A percentile compares a stretch with the other conserved stretches of the same genome.
Conservation (phyloP, 2,888 invertebrate species). For the Drosophila merina region DNA sequence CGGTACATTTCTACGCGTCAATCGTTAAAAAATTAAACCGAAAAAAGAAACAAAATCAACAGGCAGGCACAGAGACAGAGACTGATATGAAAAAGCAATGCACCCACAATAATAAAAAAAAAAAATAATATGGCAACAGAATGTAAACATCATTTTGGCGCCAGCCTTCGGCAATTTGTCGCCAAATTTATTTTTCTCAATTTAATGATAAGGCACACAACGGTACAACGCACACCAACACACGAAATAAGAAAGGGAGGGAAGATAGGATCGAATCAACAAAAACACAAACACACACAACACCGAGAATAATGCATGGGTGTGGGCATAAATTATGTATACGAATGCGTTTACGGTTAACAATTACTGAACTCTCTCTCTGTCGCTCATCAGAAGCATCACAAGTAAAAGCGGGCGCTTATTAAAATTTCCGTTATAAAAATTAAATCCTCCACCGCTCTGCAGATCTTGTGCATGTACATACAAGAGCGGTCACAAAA, state of each 20-base stretch:
- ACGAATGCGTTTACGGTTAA: conserved; percentile 44
- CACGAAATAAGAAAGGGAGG: neutral
- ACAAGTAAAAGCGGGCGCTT: conserved; percentile 18
- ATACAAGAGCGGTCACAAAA: neutral
- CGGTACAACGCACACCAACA: conserved; percentile 1
- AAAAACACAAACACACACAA: conserved; percentile 2
- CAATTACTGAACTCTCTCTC: conserved; percentile 26
- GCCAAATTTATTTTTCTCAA: conserved; percentile 50
- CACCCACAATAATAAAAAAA: conserved; percentile 4
- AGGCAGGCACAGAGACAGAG: conserved; percentile 11
- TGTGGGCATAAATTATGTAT: conserved; percentile 21
- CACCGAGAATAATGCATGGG: conserved; percentile 4
- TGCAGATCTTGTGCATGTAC: conserved; percentile 14
- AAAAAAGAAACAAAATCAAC: conserved; percentile 11
- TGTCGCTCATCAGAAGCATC: conserved; percentile 9
- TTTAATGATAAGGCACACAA: conserved; percentile 48
- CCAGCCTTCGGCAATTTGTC: conserved; percentile 61
- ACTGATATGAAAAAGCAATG: conserved; percentile 11
- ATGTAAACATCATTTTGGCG: conserved; percentile 40
- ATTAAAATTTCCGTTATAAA: conserved; percentile 68
- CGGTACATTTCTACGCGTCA: conserved; percentile 29
- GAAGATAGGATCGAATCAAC: conserved; percentile 13
- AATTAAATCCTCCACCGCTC: conserved; percentile 43
- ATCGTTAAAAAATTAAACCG: neutral
- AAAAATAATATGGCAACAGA: neutral